Base-by-base conservation (phyloP, 2,797 vertebrate species). In the Sternarchorhynchus goeldii region DNA sequence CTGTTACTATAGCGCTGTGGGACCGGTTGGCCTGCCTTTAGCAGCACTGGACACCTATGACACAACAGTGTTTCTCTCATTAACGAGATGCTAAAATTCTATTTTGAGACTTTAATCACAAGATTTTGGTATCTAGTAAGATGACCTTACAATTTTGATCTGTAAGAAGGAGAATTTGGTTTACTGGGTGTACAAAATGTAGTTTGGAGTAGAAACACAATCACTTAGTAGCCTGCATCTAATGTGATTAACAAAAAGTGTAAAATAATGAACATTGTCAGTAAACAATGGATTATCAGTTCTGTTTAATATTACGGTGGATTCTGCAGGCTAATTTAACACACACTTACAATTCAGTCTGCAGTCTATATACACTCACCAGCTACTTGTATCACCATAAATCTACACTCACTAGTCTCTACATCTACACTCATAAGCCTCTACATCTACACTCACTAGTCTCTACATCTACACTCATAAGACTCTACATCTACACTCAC, bases 1-100 rank as follows among this genome's bases (percentile, higher is more conserved):
- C 65, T 20, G 41, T 76, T 72, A 60, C 65, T 63, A 57, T 64
- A 76, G 59, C 29, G 25, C 34, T 70, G 73, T 57, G 59, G 25
- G 25, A 14, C 21, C 50, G 65, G 41, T 0, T 64, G 69, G 58
- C 76, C 68, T 71, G 56, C 36, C 56, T 62, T 31, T 62, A 10
- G 53, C 25, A 57, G 41, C 65, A 77, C 63, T 60, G 32, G 57
- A 39, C 73, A 58, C 16, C 53, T 64, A 1, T 18, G 59, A 5
- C 34, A 36, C 32, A 45, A 20, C 25, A 29, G 29, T 55, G 25
- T 55, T 69, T 34, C 50, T 32, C 17, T 20, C 41, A 56, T 58
- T 56, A 60, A 83, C 80, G 70, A 65, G n/a, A 25, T 55, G 6
- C 39, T 41, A 39, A 36, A 50, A 25, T 45, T 36, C 20, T 68